Evolutionary conservation across 64 coral and sea anemone species (phyloP), one percentile per base, ranked within the genome.

Genomic region (Dendrophyllia cribrosa): DNA sequence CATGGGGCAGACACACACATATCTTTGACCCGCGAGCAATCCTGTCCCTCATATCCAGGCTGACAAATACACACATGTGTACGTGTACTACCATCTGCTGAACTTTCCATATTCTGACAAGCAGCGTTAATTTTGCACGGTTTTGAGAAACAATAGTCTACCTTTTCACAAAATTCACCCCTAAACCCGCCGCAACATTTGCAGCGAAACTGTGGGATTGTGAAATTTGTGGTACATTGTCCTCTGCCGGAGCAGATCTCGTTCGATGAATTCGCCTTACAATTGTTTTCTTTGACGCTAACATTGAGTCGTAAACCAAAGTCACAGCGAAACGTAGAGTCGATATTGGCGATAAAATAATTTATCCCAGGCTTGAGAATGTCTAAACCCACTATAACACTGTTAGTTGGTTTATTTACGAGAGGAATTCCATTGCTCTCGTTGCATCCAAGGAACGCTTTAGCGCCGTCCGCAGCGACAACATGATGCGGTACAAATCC

Each of bases 121-220:
- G 70, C 58, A 50, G 87, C 94, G 75, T 88, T 69, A 88, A 96
- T 99, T 79, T 96, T 96, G 64, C 97, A 99, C 17, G 97, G 97
- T 43, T 88, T 91, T 5, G 91, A 90, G 66, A 93, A 99, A 21
- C 97, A 99, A 58, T 99, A 89, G 65, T 99, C 97, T 13, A 82
- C 25, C 59, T 96, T 99, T 66, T 99, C 97, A 78, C 97, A 99
- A 68, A 88, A 96, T 17, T 96, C 78, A n/a, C 97, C 97, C 6
- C 91, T 87, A 62, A 99, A 99, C 20, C 97, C 97, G 16, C 87
- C 91, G 65, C 97, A 99, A 75, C 97, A 99, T 47, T 93, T 79
- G 72, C 97, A 99, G 1, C 87, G 87, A 71, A 87, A 99, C 61
- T 92, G 63, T 23, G 87, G 51, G 3, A 90, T 65, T 73, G 79